Percentiles rank a stretch among this genome's conserved stretches.
Evolutionary conservation across 2,797 vertebrate species (phyloP).

Genomic region (Tinamus major): DNA sequence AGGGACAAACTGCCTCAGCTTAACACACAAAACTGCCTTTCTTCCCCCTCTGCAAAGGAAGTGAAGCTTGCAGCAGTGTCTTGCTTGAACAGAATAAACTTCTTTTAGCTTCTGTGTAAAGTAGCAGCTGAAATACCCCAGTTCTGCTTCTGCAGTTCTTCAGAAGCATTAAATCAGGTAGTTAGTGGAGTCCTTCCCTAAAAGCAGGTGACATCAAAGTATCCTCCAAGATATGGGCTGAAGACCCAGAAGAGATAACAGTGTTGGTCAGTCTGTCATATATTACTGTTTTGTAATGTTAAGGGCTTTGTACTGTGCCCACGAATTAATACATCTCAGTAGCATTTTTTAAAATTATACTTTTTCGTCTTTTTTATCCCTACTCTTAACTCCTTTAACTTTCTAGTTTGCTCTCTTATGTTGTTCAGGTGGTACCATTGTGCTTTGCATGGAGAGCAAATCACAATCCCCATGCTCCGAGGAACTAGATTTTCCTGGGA

Average conservation of each 20-base stretch:
- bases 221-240: neutral
- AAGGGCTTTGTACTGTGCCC: neutral
- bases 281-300: neutral
- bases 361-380: neutral
- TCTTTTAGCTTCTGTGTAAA: neutral
- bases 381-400: neutral
- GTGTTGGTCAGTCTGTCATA: neutral
- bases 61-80: neutral
- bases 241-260: neutral
- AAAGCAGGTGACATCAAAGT: neutral
- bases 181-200: neutral
- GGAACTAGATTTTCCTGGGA: neutral
- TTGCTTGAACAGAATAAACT: neutral
- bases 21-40: neutral
- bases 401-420: neutral
- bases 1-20: neutral
- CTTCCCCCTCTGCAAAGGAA: neutral
- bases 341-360: neutral
- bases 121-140: neutral
- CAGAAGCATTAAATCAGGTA: neutral
- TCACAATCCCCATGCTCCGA: neutral
- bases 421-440: neutral
- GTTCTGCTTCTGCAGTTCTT: neutral
- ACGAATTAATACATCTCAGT: neutral
- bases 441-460: neutral